Percentiles rank a stretch among this genome's conserved stretches.
phyloP scores from a whole-genome alignment of 2,888 invertebrate species.

The Eupithecia dodoneata region DNA sequence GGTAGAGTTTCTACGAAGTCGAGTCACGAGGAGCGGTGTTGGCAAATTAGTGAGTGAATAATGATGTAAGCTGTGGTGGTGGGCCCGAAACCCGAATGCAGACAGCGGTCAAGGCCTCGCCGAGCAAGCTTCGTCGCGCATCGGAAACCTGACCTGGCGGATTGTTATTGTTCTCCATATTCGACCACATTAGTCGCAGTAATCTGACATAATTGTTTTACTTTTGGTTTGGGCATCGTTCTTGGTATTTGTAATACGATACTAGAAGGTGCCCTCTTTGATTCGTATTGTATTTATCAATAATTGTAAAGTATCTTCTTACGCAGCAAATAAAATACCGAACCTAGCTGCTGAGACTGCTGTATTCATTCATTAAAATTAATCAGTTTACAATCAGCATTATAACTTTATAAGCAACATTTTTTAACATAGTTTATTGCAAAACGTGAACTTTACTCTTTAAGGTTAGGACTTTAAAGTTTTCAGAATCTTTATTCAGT shows the following conservation, averaged over 20 bases:
- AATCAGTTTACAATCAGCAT: too few species aligned
- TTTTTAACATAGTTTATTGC: too few species aligned
- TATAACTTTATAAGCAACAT: too few species aligned
- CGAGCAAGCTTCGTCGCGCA: slow-evolving; percentile 62
- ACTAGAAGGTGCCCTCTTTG: slow-evolving; percentile 16
- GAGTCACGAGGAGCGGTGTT: slow-evolving; percentile 62
- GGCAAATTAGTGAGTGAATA: slow-evolving; percentile 52
- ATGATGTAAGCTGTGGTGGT: slow-evolving; percentile 28
- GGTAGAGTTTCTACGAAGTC: slow-evolving; percentile 58
- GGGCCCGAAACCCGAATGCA: slow-evolving; percentile 52
- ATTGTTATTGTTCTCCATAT: slow-evolving; percentile 56
- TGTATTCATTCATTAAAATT: background rate
- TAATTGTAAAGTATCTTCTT: background rate
- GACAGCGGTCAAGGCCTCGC: slow-evolving; percentile 75
- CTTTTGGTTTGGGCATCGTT: slow-evolving; percentile 23
- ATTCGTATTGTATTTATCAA: slow-evolving; percentile 11
- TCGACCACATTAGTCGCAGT: slow-evolving; percentile 47
- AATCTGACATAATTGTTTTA: slow-evolving; percentile 39
- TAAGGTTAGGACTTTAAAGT: background rate
- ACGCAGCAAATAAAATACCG: background rate
- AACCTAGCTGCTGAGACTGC: background rate
- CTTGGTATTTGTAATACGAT: slow-evolving; percentile 24
- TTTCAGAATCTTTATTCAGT: background rate
- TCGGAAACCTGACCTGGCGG: slow-evolving; percentile 61
- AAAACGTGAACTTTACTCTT: background rate